These are phyloP conservation scores for Neolamprologus sp. DNA, from an alignment of 2,113 vertebrate species.

Conservation along the genomic window DNA sequence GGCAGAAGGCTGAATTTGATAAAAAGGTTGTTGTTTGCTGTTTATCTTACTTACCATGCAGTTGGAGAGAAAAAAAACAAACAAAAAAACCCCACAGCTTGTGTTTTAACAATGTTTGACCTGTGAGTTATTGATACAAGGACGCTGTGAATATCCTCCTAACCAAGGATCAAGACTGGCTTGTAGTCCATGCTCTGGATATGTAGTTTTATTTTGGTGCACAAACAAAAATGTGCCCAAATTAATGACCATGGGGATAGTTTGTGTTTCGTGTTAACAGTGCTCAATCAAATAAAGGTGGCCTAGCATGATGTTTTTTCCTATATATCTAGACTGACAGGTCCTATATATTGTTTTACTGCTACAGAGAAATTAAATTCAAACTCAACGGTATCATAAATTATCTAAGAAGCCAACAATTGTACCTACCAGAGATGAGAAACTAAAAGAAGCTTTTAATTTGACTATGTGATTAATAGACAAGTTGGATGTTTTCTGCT, in stretches of 20 bases:
- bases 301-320: not conserved
- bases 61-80: not conserved
- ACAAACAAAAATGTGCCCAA: not conserved
- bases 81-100: too few relatives aligned
- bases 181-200: not conserved
- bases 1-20: not conserved
- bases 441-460: not conserved
- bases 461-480: not conserved
- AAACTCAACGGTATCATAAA: not conserved
- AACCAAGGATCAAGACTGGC: not conserved
- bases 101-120: not conserved
- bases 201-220: not conserved
- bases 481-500: not conserved
- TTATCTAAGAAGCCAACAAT: not conserved
- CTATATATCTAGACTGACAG: not conserved
- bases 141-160: rapidly evolving
- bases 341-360: not conserved
- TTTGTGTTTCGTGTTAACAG: not conserved
- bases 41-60: not conserved
- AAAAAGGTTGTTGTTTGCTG: not conserved
- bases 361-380: not conserved
- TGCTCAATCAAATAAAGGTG: not conserved
- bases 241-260: not conserved
- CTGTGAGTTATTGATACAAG: not conserved
- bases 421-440: not conserved